Percentiles rank a stretch among this genome's conserved stretches.
Evolutionary conservation across 2,888 invertebrate species (phyloP).

Genomic region (Nomada lathburiana): DNA sequence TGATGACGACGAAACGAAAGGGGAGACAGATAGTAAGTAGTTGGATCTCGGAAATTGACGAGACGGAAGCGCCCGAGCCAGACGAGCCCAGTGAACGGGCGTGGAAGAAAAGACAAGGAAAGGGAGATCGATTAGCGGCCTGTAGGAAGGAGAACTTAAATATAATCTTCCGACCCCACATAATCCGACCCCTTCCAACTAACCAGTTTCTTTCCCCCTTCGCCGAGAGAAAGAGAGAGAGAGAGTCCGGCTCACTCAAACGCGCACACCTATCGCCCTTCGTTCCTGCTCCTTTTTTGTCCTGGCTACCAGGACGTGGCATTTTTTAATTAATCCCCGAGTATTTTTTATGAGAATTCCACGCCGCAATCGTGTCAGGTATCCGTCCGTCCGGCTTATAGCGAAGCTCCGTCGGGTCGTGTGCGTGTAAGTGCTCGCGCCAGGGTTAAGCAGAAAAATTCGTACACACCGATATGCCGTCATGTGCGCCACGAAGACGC

Average conservation of each 20-base stretch:
- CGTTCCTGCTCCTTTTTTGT: slow-evolving; percentile 45
- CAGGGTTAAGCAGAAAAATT: slow-evolving; percentile 35
- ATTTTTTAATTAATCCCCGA: slow-evolving; percentile 81
- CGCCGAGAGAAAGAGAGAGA: not conserved
- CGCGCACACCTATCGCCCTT: slow-evolving; percentile 14
- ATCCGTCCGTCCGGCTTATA: slow-evolving; percentile 42
- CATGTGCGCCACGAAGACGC: not conserved
- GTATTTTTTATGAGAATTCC: slow-evolving; percentile 80
- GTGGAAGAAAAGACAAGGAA: slow-evolving; percentile 27
- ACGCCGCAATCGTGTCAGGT: slow-evolving; percentile 70
- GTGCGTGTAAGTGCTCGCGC: slow-evolving; percentile 8
- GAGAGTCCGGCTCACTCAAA: not conserved
- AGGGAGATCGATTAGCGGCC: slow-evolving; percentile 68
- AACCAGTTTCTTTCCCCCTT: slow-evolving; percentile 11
- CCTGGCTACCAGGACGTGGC: slow-evolving; percentile 67
- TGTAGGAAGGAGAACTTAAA: slow-evolving; percentile 70
- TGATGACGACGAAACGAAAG: slow-evolving; percentile 42
- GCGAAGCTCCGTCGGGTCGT: not conserved
- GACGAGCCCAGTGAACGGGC: not conserved
- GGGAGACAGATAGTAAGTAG: slow-evolving; percentile 39
- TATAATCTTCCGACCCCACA: slow-evolving; percentile 70
- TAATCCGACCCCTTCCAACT: slow-evolving; percentile 56
- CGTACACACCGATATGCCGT: slow-evolving; percentile 10
- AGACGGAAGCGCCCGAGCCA: not conserved
- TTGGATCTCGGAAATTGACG: slow-evolving; percentile 50